Conservation (phyloP, 2,888 invertebrate genomes). For the Lithophane ornitopus region DNA sequence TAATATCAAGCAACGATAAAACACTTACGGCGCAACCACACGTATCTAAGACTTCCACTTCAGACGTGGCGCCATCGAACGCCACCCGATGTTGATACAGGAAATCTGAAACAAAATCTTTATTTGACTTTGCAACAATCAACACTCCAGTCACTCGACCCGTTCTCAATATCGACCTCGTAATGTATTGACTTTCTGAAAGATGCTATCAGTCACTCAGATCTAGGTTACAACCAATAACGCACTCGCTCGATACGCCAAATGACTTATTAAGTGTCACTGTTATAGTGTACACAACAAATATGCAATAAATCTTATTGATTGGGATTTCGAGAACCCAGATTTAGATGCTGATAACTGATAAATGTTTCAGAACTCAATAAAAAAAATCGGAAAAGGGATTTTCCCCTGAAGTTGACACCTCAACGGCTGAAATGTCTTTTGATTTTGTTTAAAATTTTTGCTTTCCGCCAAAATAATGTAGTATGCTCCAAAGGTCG, state of each 20-base stretch:
- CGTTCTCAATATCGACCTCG: conserved; percentile 66
- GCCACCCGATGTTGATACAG: conserved; percentile 94
- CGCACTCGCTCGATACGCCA: conserved; percentile 70
- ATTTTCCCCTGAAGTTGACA: background rate
- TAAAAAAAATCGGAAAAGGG: background rate
- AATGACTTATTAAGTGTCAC: conserved; percentile 71
- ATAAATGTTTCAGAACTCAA: background rate
- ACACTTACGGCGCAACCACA: conserved; percentile 94
- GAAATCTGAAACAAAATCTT: conserved; percentile 91
- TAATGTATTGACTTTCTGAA: conserved; percentile 73
- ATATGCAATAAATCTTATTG: conserved; percentile 56
- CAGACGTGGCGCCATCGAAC: conserved; percentile 94
- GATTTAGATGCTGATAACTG: conserved; percentile 56
- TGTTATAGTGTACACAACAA: conserved; percentile 58
- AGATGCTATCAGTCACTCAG: conserved; percentile 77
- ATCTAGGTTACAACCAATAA: conserved; percentile 79
- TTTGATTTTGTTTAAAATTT: conserved; percentile 7
- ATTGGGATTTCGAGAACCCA: conserved; percentile 53
- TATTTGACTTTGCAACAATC: conserved; percentile 62
- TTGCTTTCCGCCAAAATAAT: conserved; percentile 36
- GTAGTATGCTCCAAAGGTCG: conserved; percentile 77
- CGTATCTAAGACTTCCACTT: conserved; percentile 94
- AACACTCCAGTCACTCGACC: conserved; percentile 57
- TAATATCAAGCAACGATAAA: conserved; percentile 52
- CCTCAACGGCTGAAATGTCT: conserved; percentile 6